Conservation (phyloP, 2,888 invertebrate genomes). For the Cerastoderma edule region DNA sequence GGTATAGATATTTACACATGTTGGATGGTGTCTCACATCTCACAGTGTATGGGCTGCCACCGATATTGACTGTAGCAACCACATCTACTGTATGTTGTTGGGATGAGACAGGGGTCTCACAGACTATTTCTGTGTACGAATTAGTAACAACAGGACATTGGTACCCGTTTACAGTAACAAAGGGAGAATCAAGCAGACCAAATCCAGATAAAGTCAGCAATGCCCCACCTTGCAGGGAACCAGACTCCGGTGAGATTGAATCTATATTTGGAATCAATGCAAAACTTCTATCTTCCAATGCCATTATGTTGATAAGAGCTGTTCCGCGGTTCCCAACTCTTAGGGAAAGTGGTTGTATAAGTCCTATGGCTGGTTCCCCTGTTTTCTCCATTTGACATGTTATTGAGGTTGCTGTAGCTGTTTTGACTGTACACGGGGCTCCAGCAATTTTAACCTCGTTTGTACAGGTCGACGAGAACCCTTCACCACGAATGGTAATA, state of each 20-base stretch:
- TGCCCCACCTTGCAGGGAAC: conserved; percentile 62
- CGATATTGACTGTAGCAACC: conserved; percentile 25
- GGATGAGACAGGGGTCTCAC: conserved; percentile 58
- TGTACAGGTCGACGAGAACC: conserved; percentile 66
- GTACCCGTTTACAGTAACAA: conserved; percentile 60
- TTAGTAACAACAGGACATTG: conserved; percentile 59
- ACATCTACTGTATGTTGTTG: conserved; percentile 40
- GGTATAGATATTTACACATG: conserved; percentile 59
- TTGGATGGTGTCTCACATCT: conserved; percentile 49
- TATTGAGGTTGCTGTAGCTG: conserved; percentile 29
- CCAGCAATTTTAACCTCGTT: conserved; percentile 68
- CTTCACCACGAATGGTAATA: conserved; percentile 65
- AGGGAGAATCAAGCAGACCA: conserved; percentile 61
- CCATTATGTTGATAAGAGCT: conserved; percentile 53
- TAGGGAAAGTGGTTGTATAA: conserved; percentile 51
- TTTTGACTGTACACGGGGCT: conserved; percentile 44
- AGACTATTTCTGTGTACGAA: conserved; percentile 63
- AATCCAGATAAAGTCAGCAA: conserved; percentile 62
- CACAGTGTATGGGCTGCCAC: conserved; percentile 46
- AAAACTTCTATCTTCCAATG: conserved; percentile 55
- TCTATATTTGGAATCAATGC: conserved; percentile 60
- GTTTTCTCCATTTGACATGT: conserved; percentile 53
- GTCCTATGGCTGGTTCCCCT: conserved; percentile 54
- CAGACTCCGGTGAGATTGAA: conserved; percentile 48
- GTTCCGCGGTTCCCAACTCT: conserved; percentile 61